Base-by-base conservation (phyloP, 1,140 invertebrate species). In the Psilanteris sp. region DNA sequence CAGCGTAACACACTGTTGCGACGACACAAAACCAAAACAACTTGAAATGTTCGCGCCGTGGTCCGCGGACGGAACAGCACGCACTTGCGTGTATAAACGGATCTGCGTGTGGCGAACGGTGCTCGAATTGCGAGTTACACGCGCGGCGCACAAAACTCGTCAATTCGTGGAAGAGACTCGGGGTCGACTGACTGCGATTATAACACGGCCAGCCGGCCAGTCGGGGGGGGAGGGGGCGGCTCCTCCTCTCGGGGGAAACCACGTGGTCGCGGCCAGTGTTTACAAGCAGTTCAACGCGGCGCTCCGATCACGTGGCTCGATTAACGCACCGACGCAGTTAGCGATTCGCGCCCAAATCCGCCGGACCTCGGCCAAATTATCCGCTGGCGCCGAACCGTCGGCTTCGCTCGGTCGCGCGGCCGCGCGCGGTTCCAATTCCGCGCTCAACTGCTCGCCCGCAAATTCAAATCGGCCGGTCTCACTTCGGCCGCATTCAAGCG, bases 261-360 rank as follows among this genome's bases (percentile, higher is more conserved):
- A 85, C 83, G 85, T 86, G 84, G 84, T 85, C 74, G 78, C 79
- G 7, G 14, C 52, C 32, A 61, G 61, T 87, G 83, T 87, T 86
- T 87, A 86, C 83, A 82, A 83, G 78, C 81, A 64, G 68, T 77
- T 54, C 75, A 70, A 68, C 68, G 43, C 50, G 39, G 31, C 46
- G 52, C 55, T 34, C 37, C 55, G 78, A 74, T 86, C 85, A 86
- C 85, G 85, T 86, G 85, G 82, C 77, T 70, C 78, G 82, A 75
- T 79, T 79, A 71, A 79, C 78, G 79, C 14, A 18, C 18, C 29
- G 41, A 27, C 22, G 41, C 54, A 39, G 18, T 37, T 27, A 2
- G 4, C 22, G 26, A 31, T 20, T 29, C 10, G 36, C 8, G 34
- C 22, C 15, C 44, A 31, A 34, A n/a, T 2, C 18, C 7, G 31